Evolutionary conservation across 2,797 vertebrate genomes (phyloP), one percentile per base, ranked within the genome.

Genomic region (Esox masquinongy): DNA sequence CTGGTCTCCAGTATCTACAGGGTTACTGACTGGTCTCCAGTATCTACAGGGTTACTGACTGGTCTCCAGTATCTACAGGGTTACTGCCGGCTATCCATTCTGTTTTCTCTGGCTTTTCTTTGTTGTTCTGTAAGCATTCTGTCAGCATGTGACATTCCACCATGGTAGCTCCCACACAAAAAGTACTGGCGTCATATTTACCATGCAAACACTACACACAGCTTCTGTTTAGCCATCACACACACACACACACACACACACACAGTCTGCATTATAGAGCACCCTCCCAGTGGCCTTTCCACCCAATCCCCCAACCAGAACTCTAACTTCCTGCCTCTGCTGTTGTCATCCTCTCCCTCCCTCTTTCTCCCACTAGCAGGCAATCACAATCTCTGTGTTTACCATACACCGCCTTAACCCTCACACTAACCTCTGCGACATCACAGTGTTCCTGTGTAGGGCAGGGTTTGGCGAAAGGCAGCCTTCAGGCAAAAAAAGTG

Each of bases 71-170:
- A 43, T 12, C 36, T 39, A 3, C 12, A 61, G 22, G 11, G 51
- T 53, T n/a, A 53, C 51, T 19, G 51, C 74, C 78, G 78, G 74
- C 73, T 80, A 76, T 84, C 86, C 81, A 78, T 75, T 47, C 34
- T 77, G 84, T 83, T 89, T 80, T 83, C 78, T 79, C 75, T 81
- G 47, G 9, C 56, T 68, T 8, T 19, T 67, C 83, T 85, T 83
- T 90, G 89, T 90, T 90, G 83, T 88, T 64, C 83, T 79, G 82
- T 85, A 88, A 90, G 88, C 87, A 90, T 82, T 86, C 79, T 79
- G 79, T 85, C 88, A 90, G 85, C 84, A 88, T 90, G 87, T 88
- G 90, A 92, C 90, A 91, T 90, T 91, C 89, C 87, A 84, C 84
- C 88, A 87, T 81, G 83, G 81, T 74, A 81, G 87, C 89, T 83